Evolutionary conservation across 2,888 invertebrate genomes (phyloP).

Genomic region (Acleris sparsana): DNA sequence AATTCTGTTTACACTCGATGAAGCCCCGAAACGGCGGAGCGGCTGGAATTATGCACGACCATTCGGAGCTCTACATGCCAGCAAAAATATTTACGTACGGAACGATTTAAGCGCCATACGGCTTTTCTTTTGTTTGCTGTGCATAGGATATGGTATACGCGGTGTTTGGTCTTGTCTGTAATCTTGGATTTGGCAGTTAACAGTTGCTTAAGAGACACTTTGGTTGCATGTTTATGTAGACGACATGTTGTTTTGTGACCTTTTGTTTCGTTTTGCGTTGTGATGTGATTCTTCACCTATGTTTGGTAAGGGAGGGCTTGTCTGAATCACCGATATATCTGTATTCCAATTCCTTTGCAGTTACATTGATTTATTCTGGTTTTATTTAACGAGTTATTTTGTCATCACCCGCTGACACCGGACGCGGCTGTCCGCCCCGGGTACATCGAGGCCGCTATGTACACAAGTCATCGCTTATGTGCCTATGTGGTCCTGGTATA

Average conservation of each 20-base stretch:
- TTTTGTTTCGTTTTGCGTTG: not conserved
- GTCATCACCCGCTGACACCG: constrained; percentile 70
- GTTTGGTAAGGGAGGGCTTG: not conserved
- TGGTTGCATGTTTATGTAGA: not conserved
- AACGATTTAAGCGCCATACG: not conserved
- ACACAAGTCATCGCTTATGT: constrained; percentile 76
- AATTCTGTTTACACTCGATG: not conserved
- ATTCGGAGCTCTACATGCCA: not conserved
- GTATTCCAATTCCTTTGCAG: not conserved
- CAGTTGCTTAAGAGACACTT: not conserved
- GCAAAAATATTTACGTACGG: not conserved
- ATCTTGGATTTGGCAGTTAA: not conserved
- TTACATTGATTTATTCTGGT: constrained; percentile 20
- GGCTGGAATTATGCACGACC: not conserved
- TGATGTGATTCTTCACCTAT: no score
- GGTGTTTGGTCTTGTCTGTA: not conserved
- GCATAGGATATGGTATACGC: not conserved
- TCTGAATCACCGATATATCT: not conserved
- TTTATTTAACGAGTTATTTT: constrained; percentile 53
- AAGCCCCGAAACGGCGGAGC: not conserved
- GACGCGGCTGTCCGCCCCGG: constrained; percentile 59
- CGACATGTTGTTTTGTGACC: not conserved
- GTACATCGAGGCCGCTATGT: constrained; percentile 78
- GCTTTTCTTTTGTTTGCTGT: not conserved
- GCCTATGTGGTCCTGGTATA: constrained; percentile 69